phyloP scores from a whole-genome alignment of 2,888 invertebrate genomes.

The Cynaeus angustus region DNA sequence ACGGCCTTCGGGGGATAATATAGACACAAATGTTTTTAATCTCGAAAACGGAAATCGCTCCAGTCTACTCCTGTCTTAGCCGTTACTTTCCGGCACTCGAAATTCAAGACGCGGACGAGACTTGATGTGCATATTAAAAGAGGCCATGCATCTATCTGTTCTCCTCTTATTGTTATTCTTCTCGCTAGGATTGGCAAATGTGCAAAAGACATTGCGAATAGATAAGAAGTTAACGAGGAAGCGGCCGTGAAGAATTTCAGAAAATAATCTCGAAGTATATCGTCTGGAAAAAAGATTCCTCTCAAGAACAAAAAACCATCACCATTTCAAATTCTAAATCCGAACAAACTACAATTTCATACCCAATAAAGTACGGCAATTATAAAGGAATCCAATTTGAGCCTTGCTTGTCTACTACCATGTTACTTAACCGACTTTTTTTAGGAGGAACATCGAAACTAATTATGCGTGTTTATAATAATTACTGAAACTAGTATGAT shows the following conservation, averaged over 20 bases:
- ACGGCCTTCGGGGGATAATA: conserved; percentile 50
- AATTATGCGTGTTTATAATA: conserved; percentile 39
- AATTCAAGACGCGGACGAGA: conserved; percentile 61
- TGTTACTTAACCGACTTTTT: conserved; percentile 25
- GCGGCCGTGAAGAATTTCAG: conserved; percentile 58
- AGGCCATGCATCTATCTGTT: conserved; percentile 60
- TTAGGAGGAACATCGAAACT: conserved; percentile 10
- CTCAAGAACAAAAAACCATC: conserved; percentile 6
- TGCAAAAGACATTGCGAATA: conserved; percentile 68
- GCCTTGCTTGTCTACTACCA: conserved; percentile 13
- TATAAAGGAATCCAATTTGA: background rate
- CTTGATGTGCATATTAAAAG: conserved; percentile 66
- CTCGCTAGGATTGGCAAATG: conserved; percentile 68
- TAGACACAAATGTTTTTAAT: conserved; percentile 60
- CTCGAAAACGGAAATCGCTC: conserved; percentile 54
- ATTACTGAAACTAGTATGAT: conserved; percentile 35
- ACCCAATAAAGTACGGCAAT: conserved; percentile 20
- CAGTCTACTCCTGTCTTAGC: conserved; percentile 55
- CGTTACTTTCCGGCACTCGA: conserved; percentile 59
- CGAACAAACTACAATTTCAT: conserved; percentile 34
- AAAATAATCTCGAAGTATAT: conserved; percentile 47
- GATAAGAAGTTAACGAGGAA: conserved; percentile 67
- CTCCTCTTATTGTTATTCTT: conserved; percentile 67
- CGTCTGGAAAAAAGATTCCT: conserved; percentile 43
- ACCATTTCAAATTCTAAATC: conserved; percentile 8